Conservation (phyloP, 2,797 vertebrate species). For the Hemitrygon akajei region DNA sequence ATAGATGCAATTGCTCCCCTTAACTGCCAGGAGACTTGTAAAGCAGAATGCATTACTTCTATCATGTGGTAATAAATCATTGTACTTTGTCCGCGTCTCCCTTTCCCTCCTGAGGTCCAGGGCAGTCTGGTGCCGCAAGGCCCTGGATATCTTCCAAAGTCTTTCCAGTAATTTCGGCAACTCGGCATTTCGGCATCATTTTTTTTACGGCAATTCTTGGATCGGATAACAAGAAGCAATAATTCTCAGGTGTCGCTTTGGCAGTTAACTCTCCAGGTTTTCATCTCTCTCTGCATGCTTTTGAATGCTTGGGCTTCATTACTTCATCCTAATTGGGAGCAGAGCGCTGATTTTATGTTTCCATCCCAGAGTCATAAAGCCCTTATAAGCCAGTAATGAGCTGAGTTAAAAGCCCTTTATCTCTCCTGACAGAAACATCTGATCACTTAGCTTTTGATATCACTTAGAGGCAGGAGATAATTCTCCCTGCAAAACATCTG, state of each 20-base stretch:
- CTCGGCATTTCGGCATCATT: slow-evolving; percentile 72
- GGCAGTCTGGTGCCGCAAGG: slow-evolving; percentile 68
- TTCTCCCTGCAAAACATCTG: slow-evolving; percentile 20
- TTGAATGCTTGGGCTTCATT: slow-evolving; percentile 67
- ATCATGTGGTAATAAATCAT: slow-evolving; percentile 81
- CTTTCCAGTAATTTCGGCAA: slow-evolving; percentile 56
- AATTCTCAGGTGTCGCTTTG: slow-evolving; percentile 65
- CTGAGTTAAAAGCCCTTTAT: slow-evolving; percentile 46
- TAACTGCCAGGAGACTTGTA: slow-evolving; percentile 73
- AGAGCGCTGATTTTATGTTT: slow-evolving; percentile 67
- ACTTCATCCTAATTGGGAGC: slow-evolving; percentile 72
- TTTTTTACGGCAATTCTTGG: slow-evolving; percentile 68
- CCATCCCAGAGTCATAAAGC: slow-evolving; percentile 49
- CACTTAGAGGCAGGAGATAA: slow-evolving; percentile 32
- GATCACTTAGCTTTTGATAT: slow-evolving; percentile 27
- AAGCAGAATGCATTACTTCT: slow-evolving; percentile 77
- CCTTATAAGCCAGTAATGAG: slow-evolving; percentile 53
- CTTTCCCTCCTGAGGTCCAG: slow-evolving; percentile 64
- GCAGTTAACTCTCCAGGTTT: background rate
- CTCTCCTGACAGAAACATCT: slow-evolving; percentile 32
- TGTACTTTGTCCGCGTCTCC: slow-evolving; percentile 64
- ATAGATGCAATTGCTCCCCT: slow-evolving; percentile 71
- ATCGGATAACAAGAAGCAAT: slow-evolving; percentile 72
- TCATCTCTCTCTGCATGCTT: slow-evolving; percentile 61
- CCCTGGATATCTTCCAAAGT: slow-evolving; percentile 56